Evolutionary conservation across 1,140 invertebrate species (phyloP).

Genomic region (Formica selysi): DNA sequence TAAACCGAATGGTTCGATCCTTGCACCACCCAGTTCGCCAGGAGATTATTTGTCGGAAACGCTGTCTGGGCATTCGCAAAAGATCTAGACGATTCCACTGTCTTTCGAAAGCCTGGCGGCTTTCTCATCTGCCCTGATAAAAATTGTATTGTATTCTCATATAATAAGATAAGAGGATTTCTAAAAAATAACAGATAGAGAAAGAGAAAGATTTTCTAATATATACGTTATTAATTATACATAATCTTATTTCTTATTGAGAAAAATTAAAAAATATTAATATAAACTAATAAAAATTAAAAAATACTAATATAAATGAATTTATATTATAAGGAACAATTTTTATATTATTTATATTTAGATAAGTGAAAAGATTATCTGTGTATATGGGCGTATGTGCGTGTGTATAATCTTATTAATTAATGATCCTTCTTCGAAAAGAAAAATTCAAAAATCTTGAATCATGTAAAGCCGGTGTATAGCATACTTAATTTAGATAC

Average conservation of each 20-base stretch:
- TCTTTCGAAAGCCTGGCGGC: background rate
- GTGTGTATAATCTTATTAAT: conserved; percentile 50
- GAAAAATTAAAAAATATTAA: background rate
- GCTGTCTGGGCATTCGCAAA: conserved; percentile 8
- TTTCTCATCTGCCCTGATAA: background rate
- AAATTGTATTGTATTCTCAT: background rate
- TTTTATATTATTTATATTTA: background rate
- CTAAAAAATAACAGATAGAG: too few relatives aligned
- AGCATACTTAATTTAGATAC: conserved; percentile 77
- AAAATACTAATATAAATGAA: background rate
- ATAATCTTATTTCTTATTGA: background rate
- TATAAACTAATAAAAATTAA: background rate
- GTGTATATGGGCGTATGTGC: background rate
- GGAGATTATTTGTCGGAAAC: conserved; percentile 64
- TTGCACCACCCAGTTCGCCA: conserved; percentile 54
- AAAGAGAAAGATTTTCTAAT: background rate
- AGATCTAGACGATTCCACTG: background rate
- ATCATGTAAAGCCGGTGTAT: conserved; percentile 50
- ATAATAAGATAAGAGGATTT: background rate
- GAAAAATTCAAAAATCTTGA: conserved; percentile 48
- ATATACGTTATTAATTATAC: conserved; percentile 1
- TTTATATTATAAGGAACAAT: background rate
- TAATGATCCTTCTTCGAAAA: conserved; percentile 55
- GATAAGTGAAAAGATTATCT: background rate
- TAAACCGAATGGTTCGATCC: conserved; percentile 66